These are phyloP conservation scores for Cassiopea andromeda DNA, from an alignment of 30 jellyfish, hydroid and myxozoan species.

Conservation along the genomic window DNA sequence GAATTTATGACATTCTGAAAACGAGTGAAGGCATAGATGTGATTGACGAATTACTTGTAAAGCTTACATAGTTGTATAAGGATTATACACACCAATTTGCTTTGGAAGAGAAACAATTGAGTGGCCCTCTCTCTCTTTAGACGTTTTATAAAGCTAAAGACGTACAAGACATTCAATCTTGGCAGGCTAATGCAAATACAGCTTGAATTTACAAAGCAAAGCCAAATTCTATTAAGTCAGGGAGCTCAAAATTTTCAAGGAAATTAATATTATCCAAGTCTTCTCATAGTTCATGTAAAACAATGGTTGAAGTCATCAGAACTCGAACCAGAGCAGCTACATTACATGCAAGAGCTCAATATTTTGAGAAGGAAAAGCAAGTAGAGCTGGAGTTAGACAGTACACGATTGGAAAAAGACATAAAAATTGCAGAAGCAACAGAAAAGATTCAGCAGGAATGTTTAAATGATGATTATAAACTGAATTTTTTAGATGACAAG, in stretches of 20 bases:
- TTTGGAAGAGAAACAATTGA: slow-evolving; percentile 43
- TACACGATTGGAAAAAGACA: slow-evolving; percentile 55
- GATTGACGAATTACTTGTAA: slow-evolving; percentile 26
- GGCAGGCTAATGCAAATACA: slow-evolving; percentile 27
- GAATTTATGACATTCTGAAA: slow-evolving; percentile 26
- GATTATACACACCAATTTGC: slow-evolving; percentile 22
- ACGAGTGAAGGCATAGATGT: neutral
- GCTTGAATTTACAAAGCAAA: slow-evolving; percentile 19
- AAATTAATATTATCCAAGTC: neutral
- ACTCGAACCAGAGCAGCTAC: slow-evolving; percentile 35
- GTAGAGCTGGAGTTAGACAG: slow-evolving; percentile 32
- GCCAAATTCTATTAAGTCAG: slow-evolving; percentile 29
- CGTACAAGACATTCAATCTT: slow-evolving; percentile 44
- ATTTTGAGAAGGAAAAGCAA: slow-evolving; percentile 5
- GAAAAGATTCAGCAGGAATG: slow-evolving; percentile 54
- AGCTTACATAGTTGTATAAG: neutral
- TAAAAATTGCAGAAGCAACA: slow-evolving; percentile 48
- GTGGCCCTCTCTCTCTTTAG: slow-evolving; percentile 57
- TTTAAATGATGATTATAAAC: slow-evolving; percentile 40
- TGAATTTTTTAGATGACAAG: slow-evolving; percentile 34
- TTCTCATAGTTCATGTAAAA: slow-evolving; percentile 44
- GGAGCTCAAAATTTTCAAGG: slow-evolving; percentile 20
- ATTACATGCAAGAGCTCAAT: slow-evolving; percentile 23
- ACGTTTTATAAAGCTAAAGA: slow-evolving; percentile 31
- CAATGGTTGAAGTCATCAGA: slow-evolving; percentile 47